Evolutionary conservation across 2,888 invertebrate genomes (phyloP), one percentile per base, ranked within the genome.

Genomic region (Abscondita cerata): DNA sequence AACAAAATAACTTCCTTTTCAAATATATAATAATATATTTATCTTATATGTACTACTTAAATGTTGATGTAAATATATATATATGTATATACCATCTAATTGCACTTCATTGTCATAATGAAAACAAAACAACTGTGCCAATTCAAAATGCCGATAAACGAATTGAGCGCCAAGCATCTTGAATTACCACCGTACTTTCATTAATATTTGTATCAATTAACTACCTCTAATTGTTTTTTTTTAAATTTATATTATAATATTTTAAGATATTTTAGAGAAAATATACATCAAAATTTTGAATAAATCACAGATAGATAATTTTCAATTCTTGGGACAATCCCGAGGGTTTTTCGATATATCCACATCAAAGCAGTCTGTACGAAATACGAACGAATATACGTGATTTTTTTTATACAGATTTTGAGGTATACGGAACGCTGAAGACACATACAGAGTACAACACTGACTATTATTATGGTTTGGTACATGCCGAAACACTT

Each of bases 281-380:
- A 83, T 83, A 83, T 83, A 83, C 83, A 83, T 83, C 81, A 82
- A 83, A 83, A 83, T 83, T 83, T 83, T 82, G 83, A 82, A 82
- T 82, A 81, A 83, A 83, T 83, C 83, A 83, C 83, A 83, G 83
- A 83, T 82, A 83, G 83, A 81, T 81, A 81, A 81, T 81, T 82
- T 82, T 77, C 76, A 77, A 78, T 76, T 75, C 72, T 71, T 74
- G 76, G 77, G 73, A 72, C 68, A 71, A 72, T 58, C 76, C 73
- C 69, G 57, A 70, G 66, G 65, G 70, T 70, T 69, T 25, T 68
- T 70, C 65, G 68, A 72, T 73, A 71, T 72, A 71, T 70, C 69
- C 73, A 76, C 80, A 81, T 81, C 81, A 81, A 81, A 81, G 81
- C 81, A 80, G 81, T 73, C 73, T 68, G 67, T 70, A 63, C 61